Percentiles rank a stretch among this genome's conserved stretches.
These are phyloP conservation scores for Cochlearius cochlearius DNA, from an alignment of 2,113 vertebrate species.

Conservation along the genomic window DNA sequence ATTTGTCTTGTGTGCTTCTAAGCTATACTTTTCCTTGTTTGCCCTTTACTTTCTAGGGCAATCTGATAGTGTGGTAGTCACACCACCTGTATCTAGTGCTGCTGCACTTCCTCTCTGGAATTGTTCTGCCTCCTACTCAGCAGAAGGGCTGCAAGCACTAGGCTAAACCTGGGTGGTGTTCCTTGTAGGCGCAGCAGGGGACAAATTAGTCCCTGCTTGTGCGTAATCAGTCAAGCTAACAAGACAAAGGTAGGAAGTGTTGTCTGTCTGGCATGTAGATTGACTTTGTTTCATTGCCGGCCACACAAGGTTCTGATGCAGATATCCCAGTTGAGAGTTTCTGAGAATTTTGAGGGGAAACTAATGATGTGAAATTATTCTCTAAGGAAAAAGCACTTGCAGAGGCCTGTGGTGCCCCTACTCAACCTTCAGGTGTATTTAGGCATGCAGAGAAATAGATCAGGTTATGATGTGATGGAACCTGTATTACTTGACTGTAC, in stretches of 20 bases:
- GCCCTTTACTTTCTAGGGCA: not conserved
- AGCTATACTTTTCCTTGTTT: not conserved
- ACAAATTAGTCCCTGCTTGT: not conserved
- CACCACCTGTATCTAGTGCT: not conserved
- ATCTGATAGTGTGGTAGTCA: not conserved
- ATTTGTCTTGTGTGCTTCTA: not conserved
- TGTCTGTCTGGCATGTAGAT: not conserved
- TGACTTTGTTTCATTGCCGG: not conserved
- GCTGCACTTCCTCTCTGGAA: not conserved
- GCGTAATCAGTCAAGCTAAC: not conserved
- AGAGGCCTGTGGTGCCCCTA: not conserved
- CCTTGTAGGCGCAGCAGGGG: not conserved
- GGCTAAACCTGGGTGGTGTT: not conserved
- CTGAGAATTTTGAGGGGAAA: not conserved
- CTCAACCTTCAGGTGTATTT: not conserved
- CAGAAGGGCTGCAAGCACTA: not conserved
- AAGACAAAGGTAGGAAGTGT: not conserved
- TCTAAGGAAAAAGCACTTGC: not conserved
- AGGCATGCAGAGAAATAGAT: not conserved
- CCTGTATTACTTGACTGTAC: not conserved
- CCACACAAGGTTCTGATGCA: not conserved
- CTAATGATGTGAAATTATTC: not conserved
- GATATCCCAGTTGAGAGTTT: not conserved
- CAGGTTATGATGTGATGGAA: not conserved
- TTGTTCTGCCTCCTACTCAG: not conserved